A percentile compares a stretch with the other conserved stretches of the same genome.
phyloP scores from a whole-genome alignment of 1,140 invertebrate species.

The Holcopasites calliopsidis region DNA sequence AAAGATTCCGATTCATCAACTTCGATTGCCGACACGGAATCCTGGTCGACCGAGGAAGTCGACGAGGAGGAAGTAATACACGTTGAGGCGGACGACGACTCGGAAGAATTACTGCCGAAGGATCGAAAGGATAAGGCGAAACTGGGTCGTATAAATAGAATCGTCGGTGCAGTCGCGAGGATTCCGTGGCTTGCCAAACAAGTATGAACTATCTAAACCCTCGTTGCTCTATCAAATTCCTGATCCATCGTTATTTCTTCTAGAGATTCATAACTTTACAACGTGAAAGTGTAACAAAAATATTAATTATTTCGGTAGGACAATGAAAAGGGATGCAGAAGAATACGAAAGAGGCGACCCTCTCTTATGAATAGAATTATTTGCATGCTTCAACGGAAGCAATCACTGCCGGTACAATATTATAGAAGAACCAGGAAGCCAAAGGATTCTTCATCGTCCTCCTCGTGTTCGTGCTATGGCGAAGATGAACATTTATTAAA shows the following conservation, averaged over 20 bases:
- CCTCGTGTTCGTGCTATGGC: constrained; percentile 39
- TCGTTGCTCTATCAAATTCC: not conserved
- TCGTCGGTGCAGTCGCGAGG: constrained; percentile 54
- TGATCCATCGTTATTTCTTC: not conserved
- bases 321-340: not conserved
- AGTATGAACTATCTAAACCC: constrained; percentile 19
- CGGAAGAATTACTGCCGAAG: constrained; percentile 50
- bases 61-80: constrained; percentile 65
- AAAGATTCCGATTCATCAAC: constrained; percentile 48
- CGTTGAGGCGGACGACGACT: constrained; percentile 55
- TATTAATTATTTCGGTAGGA: constrained; percentile 6
- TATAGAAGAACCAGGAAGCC: constrained; percentile 49
- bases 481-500: constrained; percentile 27
- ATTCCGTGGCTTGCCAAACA: constrained; percentile 60
- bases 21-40: constrained; percentile 65
- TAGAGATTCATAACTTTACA: not conserved
- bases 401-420: constrained; percentile 25
- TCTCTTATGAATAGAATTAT: constrained; percentile 57
- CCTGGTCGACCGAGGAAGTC: constrained; percentile 60
- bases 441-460: constrained; percentile 32
- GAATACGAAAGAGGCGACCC: constrained; percentile 30
- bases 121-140: constrained; percentile 36
- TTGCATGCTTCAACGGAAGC: constrained; percentile 45
- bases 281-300: not conserved
- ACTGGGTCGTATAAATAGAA: constrained; percentile 55